Conservation (phyloP, 2,888 invertebrate species). For the Azorinus chamasolen region DNA sequence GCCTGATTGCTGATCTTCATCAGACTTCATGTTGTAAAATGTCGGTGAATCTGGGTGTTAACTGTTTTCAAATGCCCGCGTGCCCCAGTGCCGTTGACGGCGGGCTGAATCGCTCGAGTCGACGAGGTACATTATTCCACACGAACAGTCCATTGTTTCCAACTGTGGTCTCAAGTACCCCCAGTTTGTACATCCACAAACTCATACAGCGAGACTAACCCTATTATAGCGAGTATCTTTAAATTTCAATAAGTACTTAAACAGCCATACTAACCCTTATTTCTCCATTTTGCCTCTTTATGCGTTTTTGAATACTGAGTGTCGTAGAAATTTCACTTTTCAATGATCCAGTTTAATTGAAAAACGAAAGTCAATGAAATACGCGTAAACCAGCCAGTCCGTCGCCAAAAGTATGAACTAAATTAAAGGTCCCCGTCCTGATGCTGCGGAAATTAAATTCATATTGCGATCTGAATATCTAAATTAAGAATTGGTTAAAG, state of each 20-base stretch:
- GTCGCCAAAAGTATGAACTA: conserved; percentile 40
- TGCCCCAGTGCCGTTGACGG: too few species aligned
- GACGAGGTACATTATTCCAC: conserved; percentile 20
- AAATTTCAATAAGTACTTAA: conserved; percentile 42
- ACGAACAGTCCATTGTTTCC: conserved; percentile 31
- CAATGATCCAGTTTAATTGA: conserved; percentile 62
- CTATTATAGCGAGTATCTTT: conserved; percentile 38
- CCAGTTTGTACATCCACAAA: conserved; percentile 50
- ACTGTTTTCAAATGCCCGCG: too few species aligned
- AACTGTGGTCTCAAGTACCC: conserved; percentile 43
- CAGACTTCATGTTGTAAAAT: too few species aligned
- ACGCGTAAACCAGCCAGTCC: conserved; percentile 33
- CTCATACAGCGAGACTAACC: conserved; percentile 51
- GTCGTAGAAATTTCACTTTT: conserved; percentile 43
- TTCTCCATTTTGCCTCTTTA: conserved; percentile 54
- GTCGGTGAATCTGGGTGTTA: too few species aligned
- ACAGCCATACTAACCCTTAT: conserved; percentile 50
- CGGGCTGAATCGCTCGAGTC: too few species aligned
- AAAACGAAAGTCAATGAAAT: conserved; percentile 58
- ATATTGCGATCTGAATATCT: too few species aligned
- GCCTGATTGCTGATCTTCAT: too few species aligned
- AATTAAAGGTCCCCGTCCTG: conserved; percentile 36
- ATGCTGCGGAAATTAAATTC: conserved; percentile 1
- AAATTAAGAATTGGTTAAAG: too few species aligned
- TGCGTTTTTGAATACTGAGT: conserved; percentile 43